Base-by-base conservation (phyloP, 2,797 vertebrate species). In the Helarctos malayanus region DNA sequence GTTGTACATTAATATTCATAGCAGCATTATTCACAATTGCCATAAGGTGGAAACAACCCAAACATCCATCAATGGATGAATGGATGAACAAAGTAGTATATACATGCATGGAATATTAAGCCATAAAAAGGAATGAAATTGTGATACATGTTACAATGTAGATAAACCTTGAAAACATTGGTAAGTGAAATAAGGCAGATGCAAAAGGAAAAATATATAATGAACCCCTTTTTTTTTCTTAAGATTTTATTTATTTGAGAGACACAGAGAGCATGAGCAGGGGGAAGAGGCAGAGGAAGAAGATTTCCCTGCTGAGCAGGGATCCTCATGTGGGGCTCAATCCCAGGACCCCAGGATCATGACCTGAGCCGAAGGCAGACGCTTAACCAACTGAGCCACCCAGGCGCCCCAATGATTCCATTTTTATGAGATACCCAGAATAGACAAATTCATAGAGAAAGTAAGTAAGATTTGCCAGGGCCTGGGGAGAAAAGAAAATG, bases 51-150 rank as follows among this genome's bases (percentile, higher is more conserved):
- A 73, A 87, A 87, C 49, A 41, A 71, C 10, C 0, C 32, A 86
- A 78, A 25, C 18, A 57, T 19, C 21, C 11, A 52, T 80, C 73
- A 91, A 91, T 41, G 59, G 75, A 47, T 73, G 35, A 38, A 95
- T 65, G 41, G 52, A 29, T 73, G 49, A 90, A 94, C 14, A 49
- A 95, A 56, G 57, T 75, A 65, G 11, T 45, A 41, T 61, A 27
- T 32, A 38, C 14, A 47, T 47, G 32, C 19, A 90, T 38, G 6
- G 52, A 65, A 59, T 68, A 87, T 75, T 88, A 63, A 71, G 25
- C 25, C 13, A 57, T 81, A 23, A 92, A 89, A 94, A 87, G 16
- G 75, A 65, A 82, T 88, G 35, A 75, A 83, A 89, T 83, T 73
- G n/a, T 63, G 57, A 81, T n/a, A 82, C 57, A 83, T 35, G 45